Percentiles rank a stretch among this genome's conserved stretches.
These are phyloP conservation scores for Agonopterix subpropinquella DNA, from an alignment of 2,888 invertebrate species.

Conservation along the genomic window DNA sequence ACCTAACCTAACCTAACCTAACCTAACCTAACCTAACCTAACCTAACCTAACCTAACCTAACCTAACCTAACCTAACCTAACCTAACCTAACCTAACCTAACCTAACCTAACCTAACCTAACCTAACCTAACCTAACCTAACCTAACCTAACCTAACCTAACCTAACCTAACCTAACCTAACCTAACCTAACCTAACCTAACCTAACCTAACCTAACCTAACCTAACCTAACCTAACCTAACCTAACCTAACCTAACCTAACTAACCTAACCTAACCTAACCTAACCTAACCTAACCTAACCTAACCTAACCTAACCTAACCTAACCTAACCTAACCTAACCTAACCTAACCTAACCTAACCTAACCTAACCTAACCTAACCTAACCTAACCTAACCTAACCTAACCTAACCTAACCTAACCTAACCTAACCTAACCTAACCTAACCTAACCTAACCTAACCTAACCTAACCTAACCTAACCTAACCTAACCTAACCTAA, in stretches of 20 bases:
- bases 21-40: conserved; percentile 4
- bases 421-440: conserved; percentile 1
- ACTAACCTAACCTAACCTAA: too few relatives aligned
- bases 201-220: conserved; percentile 4
- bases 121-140: conserved; percentile 4
- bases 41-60: conserved; percentile 4
- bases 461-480: conserved; percentile 3
- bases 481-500: conserved; percentile 5
- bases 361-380: neutral
- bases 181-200: conserved; percentile 4
- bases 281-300: conserved; percentile 2
- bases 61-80: conserved; percentile 4
- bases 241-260: too few relatives aligned
- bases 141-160: conserved; percentile 4
- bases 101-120: conserved; percentile 4
- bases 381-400: neutral
- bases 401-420: neutral
- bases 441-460: conserved; percentile 1
- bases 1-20: conserved; percentile 4
- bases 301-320: conserved; percentile 1
- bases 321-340: conserved; percentile 1
- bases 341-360: neutral
- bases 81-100: conserved; percentile 4
- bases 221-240: conserved; percentile 2
- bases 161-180: conserved; percentile 4